Conservation (phyloP, 2,797 vertebrate species). For the Danionella dracula region DNA sequence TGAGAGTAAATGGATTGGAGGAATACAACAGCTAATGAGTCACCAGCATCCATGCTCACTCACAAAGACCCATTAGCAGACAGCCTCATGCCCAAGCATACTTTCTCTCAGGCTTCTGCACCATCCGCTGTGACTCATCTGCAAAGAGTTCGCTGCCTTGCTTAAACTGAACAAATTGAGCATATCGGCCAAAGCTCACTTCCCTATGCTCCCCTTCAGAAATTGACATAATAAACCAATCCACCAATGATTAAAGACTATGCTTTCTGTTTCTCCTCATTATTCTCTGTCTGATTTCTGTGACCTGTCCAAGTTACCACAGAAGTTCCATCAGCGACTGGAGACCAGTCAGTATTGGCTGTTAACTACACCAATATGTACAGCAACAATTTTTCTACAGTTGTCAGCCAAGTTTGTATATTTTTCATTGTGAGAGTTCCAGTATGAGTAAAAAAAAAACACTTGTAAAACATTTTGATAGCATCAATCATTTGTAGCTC, state of each 20-base stretch:
- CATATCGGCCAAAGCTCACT: slow-evolving; percentile 32
- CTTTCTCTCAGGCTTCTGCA: slow-evolving; percentile 25
- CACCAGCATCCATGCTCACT: slow-evolving; percentile 16
- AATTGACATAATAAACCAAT: slow-evolving; percentile 17
- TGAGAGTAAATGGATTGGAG: slow-evolving; percentile 7
- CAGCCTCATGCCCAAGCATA: slow-evolving; percentile 30
- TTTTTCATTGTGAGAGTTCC: too few species aligned
- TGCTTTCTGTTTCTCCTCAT: slow-evolving; percentile 27
- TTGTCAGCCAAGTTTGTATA: too few species aligned
- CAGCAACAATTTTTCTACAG: too few species aligned
- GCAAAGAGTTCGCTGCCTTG: slow-evolving; percentile 23
- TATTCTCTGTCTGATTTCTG: slow-evolving; percentile 20
- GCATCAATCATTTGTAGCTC: too few species aligned
- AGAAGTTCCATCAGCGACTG: not conserved
- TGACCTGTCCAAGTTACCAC: not conserved
- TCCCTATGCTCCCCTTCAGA: slow-evolving; percentile 22
- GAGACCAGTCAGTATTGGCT: not conserved
- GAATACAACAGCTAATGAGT: slow-evolving; percentile 38
- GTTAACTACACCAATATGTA: too few species aligned
- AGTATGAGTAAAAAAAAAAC: too few species aligned
- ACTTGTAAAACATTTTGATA: too few species aligned
- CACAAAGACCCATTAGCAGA: slow-evolving; percentile 25
- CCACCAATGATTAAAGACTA: slow-evolving; percentile 18
- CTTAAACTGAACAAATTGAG: slow-evolving; percentile 30
- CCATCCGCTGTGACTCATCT: slow-evolving; percentile 46